phyloP scores from a whole-genome alignment of 2,113 vertebrate species.

The Chaetorhynchus papuensis region DNA sequence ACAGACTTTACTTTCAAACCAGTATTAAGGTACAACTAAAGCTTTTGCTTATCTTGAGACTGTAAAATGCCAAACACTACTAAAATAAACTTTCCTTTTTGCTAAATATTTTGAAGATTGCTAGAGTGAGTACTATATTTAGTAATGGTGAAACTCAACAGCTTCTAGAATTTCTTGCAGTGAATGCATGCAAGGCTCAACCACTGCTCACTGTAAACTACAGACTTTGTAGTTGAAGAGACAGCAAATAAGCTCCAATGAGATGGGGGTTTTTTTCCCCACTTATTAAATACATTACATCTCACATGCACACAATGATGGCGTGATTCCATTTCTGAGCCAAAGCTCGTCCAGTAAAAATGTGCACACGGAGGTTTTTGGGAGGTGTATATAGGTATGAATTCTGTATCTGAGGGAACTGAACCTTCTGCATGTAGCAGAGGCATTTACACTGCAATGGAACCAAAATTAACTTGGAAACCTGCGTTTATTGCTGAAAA shows the following conservation, averaged over 20 bases:
- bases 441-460: not conserved
- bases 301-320: not conserved
- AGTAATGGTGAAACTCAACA: not conserved
- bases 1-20: not conserved
- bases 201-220: not conserved
- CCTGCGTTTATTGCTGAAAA: not conserved
- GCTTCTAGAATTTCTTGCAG: not conserved
- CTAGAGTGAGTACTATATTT: not conserved
- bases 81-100: not conserved
- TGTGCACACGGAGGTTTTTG: not conserved
- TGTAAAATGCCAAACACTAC: not conserved
- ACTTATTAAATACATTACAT: not conserved
- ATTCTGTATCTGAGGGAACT: not conserved
- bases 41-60: not conserved
- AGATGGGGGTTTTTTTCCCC: not conserved
- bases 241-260: not conserved
- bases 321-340: not conserved
- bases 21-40: not conserved
- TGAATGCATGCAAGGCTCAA: not conserved
- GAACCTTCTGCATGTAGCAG: not conserved
- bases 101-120: not conserved
- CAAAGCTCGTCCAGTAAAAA: not conserved
- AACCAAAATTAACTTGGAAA: constrained; percentile 24
- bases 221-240: not conserved
- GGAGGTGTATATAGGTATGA: not conserved